These are phyloP conservation scores for Epinotia demarniana DNA, from an alignment of 2,888 invertebrate genomes.

Conservation along the genomic window DNA sequence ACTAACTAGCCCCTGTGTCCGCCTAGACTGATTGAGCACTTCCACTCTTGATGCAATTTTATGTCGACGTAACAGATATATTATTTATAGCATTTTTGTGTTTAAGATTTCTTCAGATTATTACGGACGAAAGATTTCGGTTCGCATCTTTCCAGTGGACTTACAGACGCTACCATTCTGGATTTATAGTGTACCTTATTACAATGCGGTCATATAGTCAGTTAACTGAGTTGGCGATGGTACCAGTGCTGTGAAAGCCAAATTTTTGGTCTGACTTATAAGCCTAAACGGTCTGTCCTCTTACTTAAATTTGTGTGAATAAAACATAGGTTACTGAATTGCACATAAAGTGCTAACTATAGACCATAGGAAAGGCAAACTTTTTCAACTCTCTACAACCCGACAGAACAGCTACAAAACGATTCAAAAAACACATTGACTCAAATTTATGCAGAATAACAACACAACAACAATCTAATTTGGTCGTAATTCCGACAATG, in stretches of 20 bases:
- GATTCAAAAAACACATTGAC: not conserved
- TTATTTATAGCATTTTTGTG: constrained; percentile 6
- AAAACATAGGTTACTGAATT: not conserved
- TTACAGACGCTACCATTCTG: no score
- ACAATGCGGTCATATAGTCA: no score
- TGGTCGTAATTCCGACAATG: constrained; percentile 31
- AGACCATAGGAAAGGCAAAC: not conserved
- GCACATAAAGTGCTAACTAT: not conserved
- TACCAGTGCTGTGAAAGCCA: no score
- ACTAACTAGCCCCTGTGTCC: constrained; percentile 67
- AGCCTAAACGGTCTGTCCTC: no score
- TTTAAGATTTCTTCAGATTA: not conserved
- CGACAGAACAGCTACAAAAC: not conserved
- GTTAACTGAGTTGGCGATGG: no score
- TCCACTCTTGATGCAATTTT: constrained; percentile 67
- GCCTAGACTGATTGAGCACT: constrained; percentile 78
- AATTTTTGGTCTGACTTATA: not conserved
- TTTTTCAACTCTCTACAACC: not conserved
- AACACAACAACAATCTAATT: constrained; percentile 19
- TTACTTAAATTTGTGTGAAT: not conserved
- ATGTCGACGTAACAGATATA: constrained; percentile 55
- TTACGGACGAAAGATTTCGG: not conserved
- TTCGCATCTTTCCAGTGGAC: not conserved
- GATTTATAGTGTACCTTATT: no score
- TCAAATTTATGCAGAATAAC: not conserved